A percentile compares a stretch with the other conserved stretches of the same genome.
Evolutionary conservation across 2,888 invertebrate species (phyloP).

Genomic region (Shargacucullia verbasci): DNA sequence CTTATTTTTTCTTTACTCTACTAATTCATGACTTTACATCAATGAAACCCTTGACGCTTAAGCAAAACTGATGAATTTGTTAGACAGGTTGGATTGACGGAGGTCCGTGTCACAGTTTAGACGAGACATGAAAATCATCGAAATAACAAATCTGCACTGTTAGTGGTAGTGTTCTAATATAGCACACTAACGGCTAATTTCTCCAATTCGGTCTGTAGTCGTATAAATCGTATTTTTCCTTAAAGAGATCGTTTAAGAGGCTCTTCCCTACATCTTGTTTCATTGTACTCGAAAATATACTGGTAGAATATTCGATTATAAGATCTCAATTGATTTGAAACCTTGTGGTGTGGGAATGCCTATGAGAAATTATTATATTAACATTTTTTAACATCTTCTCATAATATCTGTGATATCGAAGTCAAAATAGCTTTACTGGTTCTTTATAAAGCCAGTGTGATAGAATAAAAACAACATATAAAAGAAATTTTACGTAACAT

Average conservation of each 20-base stretch:
- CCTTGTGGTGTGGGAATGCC: constrained; percentile 13
- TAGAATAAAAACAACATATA: background rate
- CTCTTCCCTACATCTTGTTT: constrained; percentile 5
- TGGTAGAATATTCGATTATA: constrained; percentile 26
- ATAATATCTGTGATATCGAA: constrained; percentile 6
- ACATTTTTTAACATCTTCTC: constrained; percentile 1
- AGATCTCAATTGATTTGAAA: constrained; percentile 44
- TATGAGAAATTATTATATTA: constrained; percentile 13
- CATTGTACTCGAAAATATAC: constrained; percentile 18
- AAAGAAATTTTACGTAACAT: no score
- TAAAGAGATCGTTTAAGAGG: constrained; percentile 2
- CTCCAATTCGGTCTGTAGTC: background rate
- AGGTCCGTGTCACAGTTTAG: no score
- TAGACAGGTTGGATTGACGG: no score
- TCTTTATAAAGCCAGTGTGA: background rate
- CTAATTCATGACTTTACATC: no score
- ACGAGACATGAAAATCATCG: no score
- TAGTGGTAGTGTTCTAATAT: no score
- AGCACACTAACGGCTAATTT: constrained; percentile 1
- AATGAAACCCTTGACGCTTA: no score
- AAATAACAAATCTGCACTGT: no score
- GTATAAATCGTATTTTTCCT: constrained; percentile 7
- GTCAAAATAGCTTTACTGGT: background rate
- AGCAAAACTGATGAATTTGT: no score
- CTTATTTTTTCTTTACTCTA: no score